A percentile compares a stretch with the other conserved stretches of the same genome.
These are phyloP conservation scores for Mus caroli DNA, from an alignment of 2,797 vertebrate species.

Conservation along the genomic window DNA sequence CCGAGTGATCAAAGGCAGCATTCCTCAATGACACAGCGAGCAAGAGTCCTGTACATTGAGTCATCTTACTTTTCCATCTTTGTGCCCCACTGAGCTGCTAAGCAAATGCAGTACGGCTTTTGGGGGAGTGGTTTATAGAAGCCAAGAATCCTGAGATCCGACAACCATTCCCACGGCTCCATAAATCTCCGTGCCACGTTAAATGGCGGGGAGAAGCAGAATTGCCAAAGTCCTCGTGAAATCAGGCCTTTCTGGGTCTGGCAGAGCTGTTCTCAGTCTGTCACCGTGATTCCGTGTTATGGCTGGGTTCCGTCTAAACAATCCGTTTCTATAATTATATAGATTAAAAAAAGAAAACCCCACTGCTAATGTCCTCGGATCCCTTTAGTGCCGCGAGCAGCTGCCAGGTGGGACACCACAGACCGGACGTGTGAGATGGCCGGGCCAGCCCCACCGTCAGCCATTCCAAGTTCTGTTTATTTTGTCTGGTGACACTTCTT, in stretches of 20 bases:
- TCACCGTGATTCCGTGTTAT: neutral
- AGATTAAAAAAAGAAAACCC: neutral
- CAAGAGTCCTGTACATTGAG: neutral
- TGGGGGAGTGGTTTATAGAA: neutral
- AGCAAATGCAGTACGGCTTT: neutral
- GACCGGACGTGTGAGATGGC: neutral
- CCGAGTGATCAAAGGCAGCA: accelerated
- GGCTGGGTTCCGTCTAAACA: slow-evolving; percentile 73
- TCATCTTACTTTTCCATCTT: neutral
- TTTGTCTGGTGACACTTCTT: slow-evolving; percentile 68
- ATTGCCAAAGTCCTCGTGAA: neutral
- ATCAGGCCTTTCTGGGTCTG: slow-evolving; percentile 24
- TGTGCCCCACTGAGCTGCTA: neutral
- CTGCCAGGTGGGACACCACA: slow-evolving; percentile 67
- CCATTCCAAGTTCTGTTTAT: slow-evolving; percentile 48
- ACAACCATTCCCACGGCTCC: neutral
- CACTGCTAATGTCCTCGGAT: neutral
- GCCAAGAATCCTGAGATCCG: neutral
- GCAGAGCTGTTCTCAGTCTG: slow-evolving; percentile 18
- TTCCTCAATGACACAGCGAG: neutral
- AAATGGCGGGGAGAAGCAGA: neutral
- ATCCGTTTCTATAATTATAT: slow-evolving; percentile 68
- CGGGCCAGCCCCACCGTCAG: neutral
- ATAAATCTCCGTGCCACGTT: neutral
- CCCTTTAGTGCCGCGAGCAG: slow-evolving; percentile 41